These are phyloP conservation scores for Antennarius striatus DNA, from an alignment of 2,113 vertebrate genomes.

Conservation along the genomic window DNA sequence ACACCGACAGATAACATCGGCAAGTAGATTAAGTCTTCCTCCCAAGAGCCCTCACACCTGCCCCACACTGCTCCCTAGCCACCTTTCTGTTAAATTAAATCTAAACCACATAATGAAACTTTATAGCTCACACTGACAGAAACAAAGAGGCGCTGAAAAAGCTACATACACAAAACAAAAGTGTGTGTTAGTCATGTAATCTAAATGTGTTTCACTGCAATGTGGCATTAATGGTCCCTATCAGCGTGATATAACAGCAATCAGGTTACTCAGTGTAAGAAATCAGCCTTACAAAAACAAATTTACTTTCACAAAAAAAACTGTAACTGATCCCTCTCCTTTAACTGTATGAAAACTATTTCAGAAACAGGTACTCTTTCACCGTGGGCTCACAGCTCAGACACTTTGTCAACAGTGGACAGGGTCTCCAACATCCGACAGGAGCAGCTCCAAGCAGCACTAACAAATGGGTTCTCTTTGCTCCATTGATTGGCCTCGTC, in stretches of 20 bases:
- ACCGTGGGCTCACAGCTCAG: slow-evolving; percentile 7
- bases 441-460: slow-evolving; percentile 25
- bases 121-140: slow-evolving; percentile 16
- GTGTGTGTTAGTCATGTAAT: neutral
- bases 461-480: slow-evolving; percentile 33
- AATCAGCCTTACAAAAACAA: neutral
- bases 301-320: neutral
- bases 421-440: slow-evolving; percentile 21
- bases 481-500: slow-evolving; percentile 32
- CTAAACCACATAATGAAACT: slow-evolving; percentile 24
- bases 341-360: slow-evolving; percentile 7
- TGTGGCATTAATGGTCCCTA: neutral
- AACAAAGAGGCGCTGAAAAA: neutral
- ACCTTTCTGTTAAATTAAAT: slow-evolving; percentile 42
- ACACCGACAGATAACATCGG: slow-evolving; percentile 30
- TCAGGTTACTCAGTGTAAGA: neutral
- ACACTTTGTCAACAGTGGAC: slow-evolving; percentile 36
- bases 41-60: slow-evolving; percentile 46
- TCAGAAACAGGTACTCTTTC: slow-evolving; percentile 15
- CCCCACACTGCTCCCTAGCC: slow-evolving; percentile 11
- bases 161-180: neutral
- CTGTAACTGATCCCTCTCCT: neutral
- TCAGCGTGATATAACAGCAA: neutral
- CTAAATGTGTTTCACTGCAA: neutral
- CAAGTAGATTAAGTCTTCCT: slow-evolving; percentile 35